Conservation (phyloP, 2,888 invertebrate species). For the Eupsilia transversa region DNA sequence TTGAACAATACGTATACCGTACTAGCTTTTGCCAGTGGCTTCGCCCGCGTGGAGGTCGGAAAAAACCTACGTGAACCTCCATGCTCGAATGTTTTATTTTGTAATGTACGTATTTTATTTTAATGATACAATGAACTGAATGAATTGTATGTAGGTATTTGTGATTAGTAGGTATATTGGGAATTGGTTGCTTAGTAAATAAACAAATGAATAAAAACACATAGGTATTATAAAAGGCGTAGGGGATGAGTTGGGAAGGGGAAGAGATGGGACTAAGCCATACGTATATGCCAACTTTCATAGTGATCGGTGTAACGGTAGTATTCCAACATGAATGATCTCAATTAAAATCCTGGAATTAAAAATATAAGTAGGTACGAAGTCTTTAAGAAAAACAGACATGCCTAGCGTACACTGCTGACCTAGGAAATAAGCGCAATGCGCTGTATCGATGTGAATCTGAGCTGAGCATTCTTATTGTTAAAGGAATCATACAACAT, state of each 20-base stretch:
- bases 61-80: background rate
- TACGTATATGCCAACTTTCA: background rate
- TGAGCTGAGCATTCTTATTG: constrained; percentile 11
- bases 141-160: no score
- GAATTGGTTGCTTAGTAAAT: no score
- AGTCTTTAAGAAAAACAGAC: constrained; percentile 18
- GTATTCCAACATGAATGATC: background rate
- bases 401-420: constrained; percentile 1
- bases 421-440: constrained; percentile 37
- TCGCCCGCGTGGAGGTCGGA: background rate
- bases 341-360: background rate
- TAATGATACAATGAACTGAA: no score
- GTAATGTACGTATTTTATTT: no score
- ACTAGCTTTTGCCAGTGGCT: background rate
- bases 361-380: background rate
- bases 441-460: constrained; percentile 41
- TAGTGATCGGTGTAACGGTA: background rate
- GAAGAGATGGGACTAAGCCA: no score
- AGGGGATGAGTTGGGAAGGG: no score
- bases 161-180: no score
- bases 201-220: no score
- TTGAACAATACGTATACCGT: background rate
- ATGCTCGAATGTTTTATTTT: no score
- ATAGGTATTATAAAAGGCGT: background rate
- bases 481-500: constrained; percentile 11